These are phyloP conservation scores for Cercopithecus mitis DNA, from an alignment of 2,797 vertebrate genomes.

Conservation along the genomic window DNA sequence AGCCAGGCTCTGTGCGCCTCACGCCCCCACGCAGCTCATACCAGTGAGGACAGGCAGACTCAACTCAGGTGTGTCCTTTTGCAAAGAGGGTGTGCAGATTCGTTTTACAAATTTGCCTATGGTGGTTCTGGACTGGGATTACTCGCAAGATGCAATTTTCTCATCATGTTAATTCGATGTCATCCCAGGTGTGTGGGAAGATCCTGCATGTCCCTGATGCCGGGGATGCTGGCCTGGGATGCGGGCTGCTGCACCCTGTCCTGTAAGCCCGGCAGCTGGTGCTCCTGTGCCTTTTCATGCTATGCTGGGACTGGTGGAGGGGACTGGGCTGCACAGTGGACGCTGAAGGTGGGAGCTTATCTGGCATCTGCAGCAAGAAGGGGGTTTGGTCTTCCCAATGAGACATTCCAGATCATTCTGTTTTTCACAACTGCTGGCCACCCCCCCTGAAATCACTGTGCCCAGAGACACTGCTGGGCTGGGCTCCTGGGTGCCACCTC, in stretches of 20 bases:
- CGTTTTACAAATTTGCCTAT: neutral
- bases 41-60: slow-evolving; percentile 51
- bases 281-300: slow-evolving; percentile 63
- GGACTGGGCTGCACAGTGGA: neutral
- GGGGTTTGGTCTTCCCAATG: neutral
- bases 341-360: neutral
- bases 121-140: neutral
- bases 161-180: slow-evolving; percentile 8
- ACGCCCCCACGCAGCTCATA: slow-evolving; percentile 23
- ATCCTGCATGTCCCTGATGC: slow-evolving; percentile 37
- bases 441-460: neutral
- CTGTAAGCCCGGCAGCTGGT: slow-evolving; percentile 31
- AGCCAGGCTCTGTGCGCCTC: slow-evolving; percentile 60
- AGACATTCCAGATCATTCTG: neutral
- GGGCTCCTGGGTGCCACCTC: slow-evolving; percentile 63
- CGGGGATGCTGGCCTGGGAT: accelerated
- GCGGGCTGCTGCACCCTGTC: neutral
- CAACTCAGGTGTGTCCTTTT: slow-evolving; percentile 26
- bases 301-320: slow-evolving; percentile 60
- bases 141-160: neutral
- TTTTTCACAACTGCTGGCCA: neutral
- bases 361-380: neutral
- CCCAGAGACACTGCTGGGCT: neutral
- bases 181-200: slow-evolving; percentile 28
- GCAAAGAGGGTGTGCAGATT: slow-evolving; percentile 46